phyloP scores from a whole-genome alignment of 2,888 invertebrate genomes.

The Microctonus aethiopoides region DNA sequence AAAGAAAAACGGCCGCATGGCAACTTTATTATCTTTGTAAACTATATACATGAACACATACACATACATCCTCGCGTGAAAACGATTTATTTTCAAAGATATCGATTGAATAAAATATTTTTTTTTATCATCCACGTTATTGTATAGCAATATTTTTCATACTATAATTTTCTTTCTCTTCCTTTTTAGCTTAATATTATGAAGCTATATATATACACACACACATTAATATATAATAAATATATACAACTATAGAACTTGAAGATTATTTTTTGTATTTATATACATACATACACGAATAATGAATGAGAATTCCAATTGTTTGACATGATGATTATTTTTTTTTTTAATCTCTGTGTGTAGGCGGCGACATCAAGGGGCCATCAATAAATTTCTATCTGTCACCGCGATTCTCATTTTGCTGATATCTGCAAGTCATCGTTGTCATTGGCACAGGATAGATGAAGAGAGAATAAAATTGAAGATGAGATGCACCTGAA shows the following conservation, averaged over 20 bases:
- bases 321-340: background rate
- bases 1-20: constrained; percentile 24
- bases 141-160: background rate
- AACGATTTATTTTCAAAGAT: background rate
- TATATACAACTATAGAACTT: too few species aligned
- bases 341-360: background rate
- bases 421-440: background rate
- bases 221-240: too few species aligned
- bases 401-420: background rate
- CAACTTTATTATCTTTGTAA: constrained; percentile 30
- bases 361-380: constrained; percentile 18
- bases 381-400: constrained; percentile 6
- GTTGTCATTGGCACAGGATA: background rate
- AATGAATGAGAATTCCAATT: background rate
- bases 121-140: background rate
- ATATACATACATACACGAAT: background rate
- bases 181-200: too few species aligned
- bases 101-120: background rate
- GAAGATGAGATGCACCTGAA: background rate
- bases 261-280: too few species aligned
- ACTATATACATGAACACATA: background rate
- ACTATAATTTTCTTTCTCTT: background rate
- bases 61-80: background rate
- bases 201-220: too few species aligned
- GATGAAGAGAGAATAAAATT: background rate